Percentiles rank a stretch among this genome's conserved stretches.
phyloP scores from a whole-genome alignment of 2,797 vertebrate genomes.

The Saxicola maurus region DNA sequence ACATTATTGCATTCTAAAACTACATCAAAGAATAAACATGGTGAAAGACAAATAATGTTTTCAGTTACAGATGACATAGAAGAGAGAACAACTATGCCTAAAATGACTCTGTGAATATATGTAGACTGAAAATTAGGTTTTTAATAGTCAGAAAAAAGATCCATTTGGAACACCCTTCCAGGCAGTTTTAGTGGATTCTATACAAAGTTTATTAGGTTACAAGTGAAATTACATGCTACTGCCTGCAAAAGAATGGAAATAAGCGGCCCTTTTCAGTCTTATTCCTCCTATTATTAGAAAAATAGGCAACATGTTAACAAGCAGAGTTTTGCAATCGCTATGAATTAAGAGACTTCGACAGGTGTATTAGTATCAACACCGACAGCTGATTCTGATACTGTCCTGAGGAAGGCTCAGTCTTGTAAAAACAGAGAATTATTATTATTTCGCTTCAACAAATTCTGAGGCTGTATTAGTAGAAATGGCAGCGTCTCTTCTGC shows the following conservation, averaged over 20 bases:
- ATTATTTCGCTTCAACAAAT: background rate
- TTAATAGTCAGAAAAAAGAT: background rate
- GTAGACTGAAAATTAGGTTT: background rate
- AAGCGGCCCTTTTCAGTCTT: background rate
- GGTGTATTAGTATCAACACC: background rate
- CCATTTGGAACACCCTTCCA: background rate
- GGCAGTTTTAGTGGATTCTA: background rate
- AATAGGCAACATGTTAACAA: background rate
- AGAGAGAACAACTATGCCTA: background rate
- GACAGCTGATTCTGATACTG: background rate
- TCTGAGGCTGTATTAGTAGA: background rate
- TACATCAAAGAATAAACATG: background rate
- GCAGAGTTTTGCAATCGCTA: background rate
- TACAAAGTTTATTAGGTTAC: background rate
- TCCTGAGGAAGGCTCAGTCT: background rate
- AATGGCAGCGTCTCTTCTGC: background rate
- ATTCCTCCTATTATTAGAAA: background rate
- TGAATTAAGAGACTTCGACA: background rate
- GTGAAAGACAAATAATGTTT: background rate
- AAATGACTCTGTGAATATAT: background rate
- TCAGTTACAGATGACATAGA: background rate
- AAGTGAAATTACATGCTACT: background rate
- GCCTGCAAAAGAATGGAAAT: background rate
- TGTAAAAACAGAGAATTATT: background rate
- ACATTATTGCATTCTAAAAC: background rate